Percentiles rank a stretch among this genome's conserved stretches.
These are phyloP conservation scores for Muscidifurax raptorellus DNA, from an alignment of 1,140 invertebrate species.

Conservation along the genomic window DNA sequence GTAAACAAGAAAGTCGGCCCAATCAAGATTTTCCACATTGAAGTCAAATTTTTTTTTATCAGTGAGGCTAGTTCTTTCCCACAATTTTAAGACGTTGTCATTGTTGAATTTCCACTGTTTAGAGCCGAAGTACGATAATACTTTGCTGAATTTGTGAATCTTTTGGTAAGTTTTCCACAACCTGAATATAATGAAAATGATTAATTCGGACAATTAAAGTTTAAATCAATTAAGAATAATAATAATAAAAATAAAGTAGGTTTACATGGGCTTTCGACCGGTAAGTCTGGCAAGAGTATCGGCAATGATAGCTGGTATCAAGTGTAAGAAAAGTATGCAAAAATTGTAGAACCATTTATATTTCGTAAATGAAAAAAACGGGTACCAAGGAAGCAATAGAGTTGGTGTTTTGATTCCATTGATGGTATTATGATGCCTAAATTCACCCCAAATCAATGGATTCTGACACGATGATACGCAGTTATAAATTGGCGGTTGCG, in stretches of 20 bases:
- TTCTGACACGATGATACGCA: slow-evolving; percentile 77
- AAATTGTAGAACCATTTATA: slow-evolving; percentile 74
- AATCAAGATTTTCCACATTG: slow-evolving; percentile 68
- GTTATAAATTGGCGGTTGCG: slow-evolving; percentile 76
- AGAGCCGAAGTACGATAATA: slow-evolving; percentile 56
- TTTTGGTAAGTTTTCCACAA: slow-evolving; percentile 76
- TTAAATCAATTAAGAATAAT: background rate
- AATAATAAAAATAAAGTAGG: background rate
- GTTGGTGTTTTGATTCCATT: slow-evolving; percentile 73
- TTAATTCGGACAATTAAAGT: background rate
- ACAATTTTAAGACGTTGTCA: slow-evolving; percentile 75
- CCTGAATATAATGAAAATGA: slow-evolving; percentile 61
- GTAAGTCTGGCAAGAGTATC: slow-evolving; percentile 62
- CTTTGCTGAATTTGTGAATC: slow-evolving; percentile 75
- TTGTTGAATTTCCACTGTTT: slow-evolving; percentile 79
- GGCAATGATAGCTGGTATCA: slow-evolving; percentile 67
- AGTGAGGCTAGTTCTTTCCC: slow-evolving; percentile 68
- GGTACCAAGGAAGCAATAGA: slow-evolving; percentile 75
- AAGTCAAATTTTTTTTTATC: slow-evolving; percentile 75
- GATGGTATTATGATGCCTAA: slow-evolving; percentile 71
- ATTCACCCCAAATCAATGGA: slow-evolving; percentile 77
- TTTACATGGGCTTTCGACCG: slow-evolving; percentile 71
- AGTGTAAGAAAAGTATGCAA: slow-evolving; percentile 69
- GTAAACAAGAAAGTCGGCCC: slow-evolving; percentile 70
- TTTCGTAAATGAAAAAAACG: slow-evolving; percentile 71